Conservation (phyloP, 2,888 invertebrate genomes). For the Aporophyla lueneburgensis region DNA sequence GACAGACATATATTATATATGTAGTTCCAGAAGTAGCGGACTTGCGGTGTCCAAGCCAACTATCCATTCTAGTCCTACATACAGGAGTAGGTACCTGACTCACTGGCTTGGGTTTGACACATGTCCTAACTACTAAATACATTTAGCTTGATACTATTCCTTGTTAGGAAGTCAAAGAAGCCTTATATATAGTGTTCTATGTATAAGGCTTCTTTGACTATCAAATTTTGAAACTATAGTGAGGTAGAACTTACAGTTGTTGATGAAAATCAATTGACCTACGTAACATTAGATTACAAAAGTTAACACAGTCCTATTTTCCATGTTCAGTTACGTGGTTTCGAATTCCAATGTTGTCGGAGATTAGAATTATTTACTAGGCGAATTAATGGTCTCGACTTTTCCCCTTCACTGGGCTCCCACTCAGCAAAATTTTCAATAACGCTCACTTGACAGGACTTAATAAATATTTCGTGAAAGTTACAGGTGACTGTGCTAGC, state of each 20-base stretch:
- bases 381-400: conserved; percentile 25
- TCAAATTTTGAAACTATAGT: background rate
- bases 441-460: conserved; percentile 23
- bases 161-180: no score
- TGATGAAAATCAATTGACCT: background rate
- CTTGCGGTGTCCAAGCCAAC: background rate
- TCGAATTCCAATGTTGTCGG: conserved; percentile 7
- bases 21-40: conserved; percentile 10
- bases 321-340: conserved; percentile 1
- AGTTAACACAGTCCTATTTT: conserved; percentile 8
- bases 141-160: background rate
- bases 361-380: conserved; percentile 21
- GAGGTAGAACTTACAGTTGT: background rate
- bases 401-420: conserved; percentile 36
- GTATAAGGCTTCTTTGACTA: background rate
- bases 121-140: background rate
- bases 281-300: background rate
- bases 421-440: conserved; percentile 43
- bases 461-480: conserved; percentile 43
- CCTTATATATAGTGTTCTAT: no score
- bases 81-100: background rate
- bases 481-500: conserved; percentile 15
- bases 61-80: conserved; percentile 2
- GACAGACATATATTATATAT: background rate
- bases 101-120: background rate